Evolutionary conservation across 1,140 invertebrate species (phyloP).

Genomic region (Nautilus pompilius): DNA sequence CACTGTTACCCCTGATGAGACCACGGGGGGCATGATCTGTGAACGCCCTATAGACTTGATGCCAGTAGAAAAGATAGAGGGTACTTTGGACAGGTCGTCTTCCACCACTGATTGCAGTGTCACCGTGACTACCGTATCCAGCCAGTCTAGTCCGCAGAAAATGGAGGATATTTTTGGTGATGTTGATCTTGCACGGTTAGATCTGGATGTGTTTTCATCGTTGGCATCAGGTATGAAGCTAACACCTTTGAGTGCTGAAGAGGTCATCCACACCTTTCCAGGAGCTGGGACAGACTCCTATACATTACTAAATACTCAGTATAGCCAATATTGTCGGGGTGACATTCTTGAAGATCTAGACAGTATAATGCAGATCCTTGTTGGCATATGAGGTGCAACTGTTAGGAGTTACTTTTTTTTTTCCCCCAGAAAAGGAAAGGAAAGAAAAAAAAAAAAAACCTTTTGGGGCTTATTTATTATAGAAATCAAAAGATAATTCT

Average conservation of each 20-base stretch:
- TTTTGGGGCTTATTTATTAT: too few species aligned
- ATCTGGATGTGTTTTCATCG: slow-evolving; percentile 50
- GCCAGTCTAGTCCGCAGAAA: slow-evolving; percentile 14
- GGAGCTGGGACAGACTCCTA: slow-evolving; percentile 2
- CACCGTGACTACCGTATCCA: slow-evolving; percentile 3
- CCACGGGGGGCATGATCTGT: slow-evolving; percentile 14
- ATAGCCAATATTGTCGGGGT: slow-evolving; percentile 29
- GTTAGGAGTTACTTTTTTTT: too few species aligned
- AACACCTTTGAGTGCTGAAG: slow-evolving; percentile 67
- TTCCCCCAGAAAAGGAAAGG: too few species aligned
- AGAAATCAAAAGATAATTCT: too few species aligned
- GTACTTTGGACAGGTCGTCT: slow-evolving; percentile 10
- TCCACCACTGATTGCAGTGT: slow-evolving; percentile 13
- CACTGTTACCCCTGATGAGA: slow-evolving; percentile 13
- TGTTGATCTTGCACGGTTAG: slow-evolving; percentile 50
- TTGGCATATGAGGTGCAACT: slow-evolving; percentile 29
- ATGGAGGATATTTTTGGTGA: slow-evolving; percentile 51
- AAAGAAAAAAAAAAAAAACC: too few species aligned
- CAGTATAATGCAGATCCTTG: slow-evolving; percentile 49
- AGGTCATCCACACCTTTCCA: slow-evolving; percentile 62
- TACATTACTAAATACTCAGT: slow-evolving; percentile 14
- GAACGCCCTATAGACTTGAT: slow-evolving; percentile 22
- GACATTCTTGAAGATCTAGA: slow-evolving; percentile 45
- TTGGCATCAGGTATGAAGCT: slow-evolving; percentile 63
- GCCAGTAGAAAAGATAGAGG: slow-evolving; percentile 11